phyloP scores from a whole-genome alignment of 2,113 vertebrate species.

The Lophura nycthemera region DNA sequence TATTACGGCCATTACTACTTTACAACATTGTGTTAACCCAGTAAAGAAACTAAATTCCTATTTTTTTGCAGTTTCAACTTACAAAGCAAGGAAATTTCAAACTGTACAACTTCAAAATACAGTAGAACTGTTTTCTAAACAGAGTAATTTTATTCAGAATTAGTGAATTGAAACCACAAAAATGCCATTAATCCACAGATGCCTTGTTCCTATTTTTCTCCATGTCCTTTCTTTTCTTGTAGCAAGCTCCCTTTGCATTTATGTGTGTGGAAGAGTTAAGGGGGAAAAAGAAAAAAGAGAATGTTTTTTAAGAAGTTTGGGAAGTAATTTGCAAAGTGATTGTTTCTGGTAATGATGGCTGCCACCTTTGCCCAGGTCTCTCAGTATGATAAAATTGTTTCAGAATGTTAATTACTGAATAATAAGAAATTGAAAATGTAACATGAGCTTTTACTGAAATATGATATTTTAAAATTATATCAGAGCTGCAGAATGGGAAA shows the following conservation, averaged over 20 bases:
- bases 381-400: slow-evolving; percentile 33
- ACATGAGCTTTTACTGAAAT: slow-evolving; percentile 23
- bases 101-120: background rate
- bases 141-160: background rate
- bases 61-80: background rate
- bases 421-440: slow-evolving; percentile 20
- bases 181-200: background rate
- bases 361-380: slow-evolving; percentile 44
- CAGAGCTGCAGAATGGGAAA: background rate
- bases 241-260: background rate
- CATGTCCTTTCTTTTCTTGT: background rate
- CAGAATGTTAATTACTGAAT: slow-evolving; percentile 53
- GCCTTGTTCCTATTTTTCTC: background rate
- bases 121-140: background rate
- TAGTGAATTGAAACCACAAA: background rate
- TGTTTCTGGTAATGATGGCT: slow-evolving; percentile 37
- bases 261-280: background rate
- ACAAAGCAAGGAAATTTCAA: background rate
- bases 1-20: background rate
- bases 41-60: background rate
- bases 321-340: slow-evolving; percentile 52
- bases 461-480: background rate
- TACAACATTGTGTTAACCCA: background rate
- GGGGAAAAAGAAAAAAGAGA: background rate
- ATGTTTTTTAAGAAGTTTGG: background rate